Evolutionary conservation across 1,140 invertebrate species (phyloP), one percentile per base, ranked within the genome.

Genomic region (Sipha flava): DNA sequence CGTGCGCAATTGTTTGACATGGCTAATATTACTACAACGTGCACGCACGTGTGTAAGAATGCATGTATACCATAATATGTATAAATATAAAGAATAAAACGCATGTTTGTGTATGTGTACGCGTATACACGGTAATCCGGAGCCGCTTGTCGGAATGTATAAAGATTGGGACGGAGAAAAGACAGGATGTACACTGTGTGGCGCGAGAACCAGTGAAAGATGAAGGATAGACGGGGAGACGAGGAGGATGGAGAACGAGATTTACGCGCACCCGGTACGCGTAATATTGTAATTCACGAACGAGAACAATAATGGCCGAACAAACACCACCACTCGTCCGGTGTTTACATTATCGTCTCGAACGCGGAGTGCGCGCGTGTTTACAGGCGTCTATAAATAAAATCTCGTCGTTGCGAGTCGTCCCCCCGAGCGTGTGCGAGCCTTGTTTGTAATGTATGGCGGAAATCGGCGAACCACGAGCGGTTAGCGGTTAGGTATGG

Each of bases 291-390:
- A 29, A 45, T 70, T 37, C 66, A 6, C 40, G 40, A 70, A 70
- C 40, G 66, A 18, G 23, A 10, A 29, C 47, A 47, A 70, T 70
- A 70, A 70, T 47, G 66, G 66, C 66, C 21, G 43, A 45, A 43
- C 66, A 70, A 70, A 70, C 66, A 70, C 66, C 66, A 47, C 66
- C 37, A 10, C 37, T n/a, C n/a, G n/a, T n/a, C 47, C 40, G 66
- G 66, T 47, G 66, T 70, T 70, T 70, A 70, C 43, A 70, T 70
- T 70, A 70, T 70, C 26, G 43, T 66, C 64, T 70, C 66, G 40
- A 26, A 70, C 21, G 66, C 29, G 23, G 66, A 62, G 59, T 62
- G 66, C 45, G 23, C 45, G 47, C 29, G 23, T 29, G 47, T 29
- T 70, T 70, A 70, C 66, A 29, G 40, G 64, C 10, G 37, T 70